A percentile compares a stretch with the other conserved stretches of the same genome.
Evolutionary conservation across 2,888 invertebrate species (phyloP).

Genomic region (Nymphalis urticae): DNA sequence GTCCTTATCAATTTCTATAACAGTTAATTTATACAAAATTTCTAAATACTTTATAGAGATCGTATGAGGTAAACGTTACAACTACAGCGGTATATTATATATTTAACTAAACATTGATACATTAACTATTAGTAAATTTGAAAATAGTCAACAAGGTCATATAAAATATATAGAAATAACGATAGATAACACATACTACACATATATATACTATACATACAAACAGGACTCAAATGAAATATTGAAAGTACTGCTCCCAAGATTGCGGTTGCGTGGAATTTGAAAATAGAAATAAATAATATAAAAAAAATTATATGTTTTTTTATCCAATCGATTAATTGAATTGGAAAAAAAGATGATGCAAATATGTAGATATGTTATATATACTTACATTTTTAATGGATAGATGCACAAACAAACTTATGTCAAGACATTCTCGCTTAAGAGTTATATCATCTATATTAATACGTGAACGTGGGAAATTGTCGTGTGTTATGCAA

Average conservation of each 20-base stretch:
- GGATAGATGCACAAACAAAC: no score
- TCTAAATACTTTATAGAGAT: conserved; percentile 35
- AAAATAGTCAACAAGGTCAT: conserved; percentile 26
- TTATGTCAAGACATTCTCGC: no score
- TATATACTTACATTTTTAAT: no score
- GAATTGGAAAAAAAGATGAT: no score
- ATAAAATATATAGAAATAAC: conserved; percentile 27
- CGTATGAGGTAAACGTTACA: conserved; percentile 31
- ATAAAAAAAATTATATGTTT: no score
- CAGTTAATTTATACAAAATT: conserved; percentile 34
- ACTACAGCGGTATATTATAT: conserved; percentile 31
- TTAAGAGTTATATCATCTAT: no score
- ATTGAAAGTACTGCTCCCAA: not conserved
- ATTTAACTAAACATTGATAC: conserved; percentile 29
- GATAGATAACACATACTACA: not conserved
- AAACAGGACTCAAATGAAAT: not conserved
- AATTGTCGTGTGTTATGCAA: no score
- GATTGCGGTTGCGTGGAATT: not conserved
- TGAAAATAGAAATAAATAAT: not conserved
- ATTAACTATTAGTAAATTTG: conserved; percentile 33
- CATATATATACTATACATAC: not conserved
- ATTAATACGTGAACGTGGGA: no score
- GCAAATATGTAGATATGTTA: no score
- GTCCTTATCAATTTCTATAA: conserved; percentile 17
- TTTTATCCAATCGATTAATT: no score